phyloP scores from a whole-genome alignment of 2,888 invertebrate genomes.

The Trichopria drosophilae region DNA sequence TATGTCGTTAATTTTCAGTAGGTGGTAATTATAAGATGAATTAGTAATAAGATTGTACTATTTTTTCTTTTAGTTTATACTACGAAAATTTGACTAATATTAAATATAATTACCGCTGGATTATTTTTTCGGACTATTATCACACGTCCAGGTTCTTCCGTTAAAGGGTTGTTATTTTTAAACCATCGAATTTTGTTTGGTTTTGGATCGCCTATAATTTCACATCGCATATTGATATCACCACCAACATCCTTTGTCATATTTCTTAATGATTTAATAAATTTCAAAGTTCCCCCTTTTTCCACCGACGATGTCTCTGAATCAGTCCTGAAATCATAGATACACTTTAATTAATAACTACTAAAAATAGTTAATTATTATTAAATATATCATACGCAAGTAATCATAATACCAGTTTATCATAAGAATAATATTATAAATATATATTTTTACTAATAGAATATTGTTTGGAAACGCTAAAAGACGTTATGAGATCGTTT shows the following conservation, averaged over 20 bases:
- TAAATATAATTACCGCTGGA: slow-evolving; percentile 41
- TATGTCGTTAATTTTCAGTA: neutral
- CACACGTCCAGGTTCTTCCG: slow-evolving; percentile 56
- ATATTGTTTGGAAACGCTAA: neutral
- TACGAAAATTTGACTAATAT: neutral
- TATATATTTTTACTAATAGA: neutral
- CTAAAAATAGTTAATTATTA: no score
- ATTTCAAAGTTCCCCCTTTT: slow-evolving; percentile 60
- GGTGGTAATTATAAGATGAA: neutral
- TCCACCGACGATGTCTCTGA: slow-evolving; percentile 40
- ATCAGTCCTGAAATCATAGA: slow-evolving; percentile 35
- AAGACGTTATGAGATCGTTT: neutral
- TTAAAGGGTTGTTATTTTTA: slow-evolving; percentile 64
- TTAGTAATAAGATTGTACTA: neutral
- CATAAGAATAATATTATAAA: no score
- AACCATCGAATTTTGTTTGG: slow-evolving; percentile 67
- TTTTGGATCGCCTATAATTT: slow-evolving; percentile 65
- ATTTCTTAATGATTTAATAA: slow-evolving; percentile 62
- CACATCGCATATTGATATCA: slow-evolving; percentile 66
- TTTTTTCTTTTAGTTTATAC: neutral
- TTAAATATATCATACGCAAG: no score
- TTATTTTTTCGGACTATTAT: slow-evolving; percentile 57
- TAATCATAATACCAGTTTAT: no score
- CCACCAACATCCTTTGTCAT: slow-evolving; percentile 65
- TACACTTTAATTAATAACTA: no score